Conservation (phyloP, 1,140 invertebrate species). For the Drosophila pruinosa region DNA sequence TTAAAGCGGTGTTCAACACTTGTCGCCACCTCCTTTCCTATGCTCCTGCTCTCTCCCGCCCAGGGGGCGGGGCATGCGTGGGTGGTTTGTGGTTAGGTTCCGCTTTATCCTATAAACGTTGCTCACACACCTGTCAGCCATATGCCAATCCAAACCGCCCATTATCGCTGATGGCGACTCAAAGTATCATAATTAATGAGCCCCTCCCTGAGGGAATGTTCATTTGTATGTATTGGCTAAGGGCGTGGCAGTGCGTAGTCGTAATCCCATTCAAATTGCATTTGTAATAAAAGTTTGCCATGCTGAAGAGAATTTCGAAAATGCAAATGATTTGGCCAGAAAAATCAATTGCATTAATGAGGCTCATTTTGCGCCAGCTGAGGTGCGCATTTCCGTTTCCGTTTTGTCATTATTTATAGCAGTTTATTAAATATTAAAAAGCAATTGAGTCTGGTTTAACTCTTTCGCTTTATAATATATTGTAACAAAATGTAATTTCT, state of each 20-base stretch:
- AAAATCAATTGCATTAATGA: slow-evolving; percentile 65
- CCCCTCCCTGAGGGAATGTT: slow-evolving; percentile 14
- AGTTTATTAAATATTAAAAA: background rate
- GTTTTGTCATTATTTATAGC: background rate
- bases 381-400: slow-evolving; percentile 38
- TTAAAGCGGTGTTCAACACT: slow-evolving; percentile 59
- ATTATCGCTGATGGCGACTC: slow-evolving; percentile 17
- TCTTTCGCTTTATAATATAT: background rate
- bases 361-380: slow-evolving; percentile 22
- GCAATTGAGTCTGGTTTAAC: background rate
- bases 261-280: slow-evolving; percentile 62
- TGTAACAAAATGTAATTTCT: background rate
- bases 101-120: slow-evolving; percentile 62
- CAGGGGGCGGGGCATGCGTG: background rate
- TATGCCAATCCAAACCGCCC: background rate
- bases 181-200: slow-evolving; percentile 77
- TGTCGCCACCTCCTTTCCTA: slow-evolving; percentile 13
- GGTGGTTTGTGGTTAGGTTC: slow-evolving; percentile 49
- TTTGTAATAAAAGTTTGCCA: slow-evolving; percentile 31
- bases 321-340: slow-evolving; percentile 36
- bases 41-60: background rate
- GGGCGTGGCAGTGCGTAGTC: slow-evolving; percentile 11
- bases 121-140: slow-evolving; percentile 11
- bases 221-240: background rate
- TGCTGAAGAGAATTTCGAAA: background rate